Evolutionary conservation across 1,140 invertebrate genomes (phyloP).

Genomic region (Caenorhabditis latens): DNA sequence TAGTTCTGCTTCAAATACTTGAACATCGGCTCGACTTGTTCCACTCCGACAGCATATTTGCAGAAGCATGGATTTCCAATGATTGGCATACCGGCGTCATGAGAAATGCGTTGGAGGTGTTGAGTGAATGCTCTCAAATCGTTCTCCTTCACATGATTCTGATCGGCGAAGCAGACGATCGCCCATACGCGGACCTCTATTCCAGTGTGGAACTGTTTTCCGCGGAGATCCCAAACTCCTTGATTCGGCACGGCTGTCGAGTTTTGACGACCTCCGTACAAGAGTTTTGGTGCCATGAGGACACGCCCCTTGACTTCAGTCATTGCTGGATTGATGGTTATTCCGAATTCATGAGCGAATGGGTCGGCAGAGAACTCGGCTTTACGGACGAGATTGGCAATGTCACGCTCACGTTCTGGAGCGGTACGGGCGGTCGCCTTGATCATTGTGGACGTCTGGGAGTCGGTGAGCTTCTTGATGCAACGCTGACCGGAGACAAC

Average conservation of each 20-base stretch:
- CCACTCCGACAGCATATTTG: constrained; percentile 98
- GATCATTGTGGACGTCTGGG: constrained; percentile 99
- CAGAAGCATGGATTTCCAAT: constrained; percentile 96
- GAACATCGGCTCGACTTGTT: constrained; percentile 99
- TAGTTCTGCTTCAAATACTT: constrained; percentile 97
- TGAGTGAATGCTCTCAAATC: constrained; percentile 93
- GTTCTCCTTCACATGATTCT: constrained; percentile 95
- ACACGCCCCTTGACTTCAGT: constrained; percentile 98
- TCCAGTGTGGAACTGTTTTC: constrained; percentile 99
- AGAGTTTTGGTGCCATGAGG: constrained; percentile 94
- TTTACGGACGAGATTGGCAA: constrained; percentile 93
- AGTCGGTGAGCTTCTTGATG: constrained; percentile 99
- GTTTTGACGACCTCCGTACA: constrained; percentile 96
- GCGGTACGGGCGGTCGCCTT: constrained; percentile 97
- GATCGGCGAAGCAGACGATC: constrained; percentile 98
- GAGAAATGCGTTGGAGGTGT: constrained; percentile 97
- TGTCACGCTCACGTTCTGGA: constrained; percentile 97
- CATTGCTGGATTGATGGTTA: constrained; percentile 97
- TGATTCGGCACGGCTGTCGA: constrained; percentile 96
- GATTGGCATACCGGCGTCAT: constrained; percentile 99
- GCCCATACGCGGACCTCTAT: constrained; percentile 98
- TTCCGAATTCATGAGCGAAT: constrained; percentile 97
- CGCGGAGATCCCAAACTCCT: constrained; percentile 99
- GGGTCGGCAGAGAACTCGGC: constrained; percentile 99
- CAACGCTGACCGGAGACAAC: constrained; percentile 98